Percentiles rank a stretch among this genome's conserved stretches.
Evolutionary conservation across 2,113 vertebrate species (phyloP).

Genomic region (Pycnonotus jocosus): DNA sequence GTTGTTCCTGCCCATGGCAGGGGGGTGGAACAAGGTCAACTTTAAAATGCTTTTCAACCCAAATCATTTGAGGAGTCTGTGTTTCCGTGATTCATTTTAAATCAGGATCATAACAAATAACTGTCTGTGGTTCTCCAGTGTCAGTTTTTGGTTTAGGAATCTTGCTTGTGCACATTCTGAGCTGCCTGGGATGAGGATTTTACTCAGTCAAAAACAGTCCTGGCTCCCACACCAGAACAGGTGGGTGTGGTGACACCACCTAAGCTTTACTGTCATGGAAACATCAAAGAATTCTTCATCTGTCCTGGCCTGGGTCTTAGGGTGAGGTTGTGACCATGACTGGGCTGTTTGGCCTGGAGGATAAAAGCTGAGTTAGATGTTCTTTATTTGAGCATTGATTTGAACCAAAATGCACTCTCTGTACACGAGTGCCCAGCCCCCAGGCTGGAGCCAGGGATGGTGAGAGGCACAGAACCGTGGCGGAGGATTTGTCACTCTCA

Average conservation of each 20-base stretch:
- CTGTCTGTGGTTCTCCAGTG: background rate
- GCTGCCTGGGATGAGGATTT: background rate
- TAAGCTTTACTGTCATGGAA: background rate
- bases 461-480: background rate
- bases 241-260: background rate
- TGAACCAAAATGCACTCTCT: background rate
- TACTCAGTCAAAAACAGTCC: background rate
- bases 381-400: background rate
- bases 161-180: background rate
- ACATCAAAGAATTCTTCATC: background rate
- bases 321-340: background rate
- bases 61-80: background rate
- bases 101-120: background rate
- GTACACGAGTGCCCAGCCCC: fast-evolving
- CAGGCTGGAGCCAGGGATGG: background rate
- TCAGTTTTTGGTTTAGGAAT: background rate
- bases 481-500: background rate
- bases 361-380: background rate
- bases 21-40: background rate
- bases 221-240: background rate
- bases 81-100: background rate
- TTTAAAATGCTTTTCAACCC: background rate
- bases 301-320: background rate
- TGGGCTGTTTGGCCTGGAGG: background rate
- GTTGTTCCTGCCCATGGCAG: background rate